A percentile compares a stretch with the other conserved stretches of the same genome.
Evolutionary conservation across 2,797 vertebrate species (phyloP).

Genomic region (Urocyon cinereoargenteus): DNA sequence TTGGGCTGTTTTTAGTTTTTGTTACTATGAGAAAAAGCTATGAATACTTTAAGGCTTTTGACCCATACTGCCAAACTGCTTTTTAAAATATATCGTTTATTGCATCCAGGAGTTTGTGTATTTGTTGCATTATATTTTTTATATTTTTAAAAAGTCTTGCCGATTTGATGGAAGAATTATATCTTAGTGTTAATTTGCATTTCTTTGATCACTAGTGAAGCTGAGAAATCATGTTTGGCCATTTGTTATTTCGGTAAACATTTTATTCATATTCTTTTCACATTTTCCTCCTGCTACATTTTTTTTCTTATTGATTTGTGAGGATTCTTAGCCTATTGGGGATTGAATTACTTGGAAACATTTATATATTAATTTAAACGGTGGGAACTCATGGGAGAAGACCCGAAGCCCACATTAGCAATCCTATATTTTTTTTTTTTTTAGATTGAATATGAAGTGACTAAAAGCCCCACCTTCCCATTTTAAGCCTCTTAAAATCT

Average conservation of each 20-base stretch:
- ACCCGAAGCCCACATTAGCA: neutral
- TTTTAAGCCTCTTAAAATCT: constrained; percentile 20
- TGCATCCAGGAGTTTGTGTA: constrained; percentile 15
- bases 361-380: constrained; percentile 55
- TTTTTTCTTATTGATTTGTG: constrained; percentile 52
- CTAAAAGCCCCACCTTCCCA: neutral
- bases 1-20: constrained; percentile 48
- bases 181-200: constrained; percentile 57
- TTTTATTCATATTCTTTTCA: constrained; percentile 14
- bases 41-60: constrained; percentile 14
- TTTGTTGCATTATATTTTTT: constrained; percentile 60
- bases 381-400: neutral
- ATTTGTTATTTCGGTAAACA: constrained; percentile 62
- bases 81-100: constrained; percentile 46
- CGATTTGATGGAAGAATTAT: constrained; percentile 38
- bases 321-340: constrained; percentile 19
- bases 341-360: constrained; percentile 57
- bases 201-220: constrained; percentile 64
- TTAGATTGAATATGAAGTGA: constrained; percentile 21
- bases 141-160: neutral
- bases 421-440: constrained; percentile 43
- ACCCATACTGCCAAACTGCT: neutral
- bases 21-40: neutral
- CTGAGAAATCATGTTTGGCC: constrained; percentile 56
- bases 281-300: constrained; percentile 22